Evolutionary conservation across 2,797 vertebrate genomes (phyloP), one percentile per base, ranked within the genome.

Genomic region (Xiphophorus birchmanni): DNA sequence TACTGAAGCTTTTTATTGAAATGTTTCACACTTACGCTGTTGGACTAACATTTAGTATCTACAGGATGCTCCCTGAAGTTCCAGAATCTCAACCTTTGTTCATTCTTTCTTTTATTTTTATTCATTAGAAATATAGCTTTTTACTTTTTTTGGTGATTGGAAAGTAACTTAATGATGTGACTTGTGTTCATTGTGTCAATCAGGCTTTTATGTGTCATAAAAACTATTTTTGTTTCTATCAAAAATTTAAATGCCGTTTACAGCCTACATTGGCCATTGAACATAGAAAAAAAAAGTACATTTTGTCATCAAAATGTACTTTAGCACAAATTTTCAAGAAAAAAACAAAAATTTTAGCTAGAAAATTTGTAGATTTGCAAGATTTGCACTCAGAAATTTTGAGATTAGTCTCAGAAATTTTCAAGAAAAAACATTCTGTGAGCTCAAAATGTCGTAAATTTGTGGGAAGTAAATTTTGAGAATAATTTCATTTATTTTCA

Each of bases 1-100:
- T 56, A 50, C 60, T 42, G 37, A 79, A 72, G 32, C 21, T 21
- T 26, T 75, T 83, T 6, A 47, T 32, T 44, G 35, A 82, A 73
- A 79, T 15, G 2, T 23, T 54, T 11, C 42, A 47, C 26, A 44
- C 56, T 72, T 40, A 4, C 63, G 58, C 44, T 44, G 17, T 47
- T 54, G 76, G 37, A 79, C 12, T 11, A 75, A 45, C 35, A 35
- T 13, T 12, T 48, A 40, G 4, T 3, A 1, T 18, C 73, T 45
- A 9, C 9, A n/a, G 10, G 52, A 15, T 0, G 11, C 32, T 32
- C 17, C 23, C 8, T 73, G 15, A 60, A 23, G 32, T 63, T 45
- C 73, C 0, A 17, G 11, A 32, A 65, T 9, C 7, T 44, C 8
- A 23, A 56, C 13, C 8, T 17, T 9, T 52, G 17, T 5, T 40